Evolutionary conservation across 2,797 vertebrate species (phyloP).

Genomic region (Phoebastria nigripes): DNA sequence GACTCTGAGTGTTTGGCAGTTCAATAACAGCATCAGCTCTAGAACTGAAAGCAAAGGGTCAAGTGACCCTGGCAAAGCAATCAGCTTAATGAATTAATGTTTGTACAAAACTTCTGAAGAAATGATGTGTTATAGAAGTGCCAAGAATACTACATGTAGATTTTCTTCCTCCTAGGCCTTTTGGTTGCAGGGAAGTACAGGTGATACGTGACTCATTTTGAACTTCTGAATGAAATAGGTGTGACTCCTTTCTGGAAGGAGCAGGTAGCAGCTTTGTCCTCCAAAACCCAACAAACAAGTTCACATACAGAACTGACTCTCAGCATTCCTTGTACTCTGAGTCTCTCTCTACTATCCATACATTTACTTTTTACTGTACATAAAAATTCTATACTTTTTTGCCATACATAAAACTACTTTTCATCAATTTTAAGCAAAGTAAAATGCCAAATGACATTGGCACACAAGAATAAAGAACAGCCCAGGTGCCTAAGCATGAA

Average conservation of each 20-base stretch:
- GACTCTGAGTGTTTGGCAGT: background rate
- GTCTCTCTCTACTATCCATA: background rate
- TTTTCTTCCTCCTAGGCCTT: background rate
- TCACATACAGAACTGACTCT: background rate
- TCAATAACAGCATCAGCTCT: background rate
- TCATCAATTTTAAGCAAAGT: background rate
- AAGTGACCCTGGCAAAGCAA: background rate
- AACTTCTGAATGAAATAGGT: background rate
- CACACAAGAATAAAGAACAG: background rate
- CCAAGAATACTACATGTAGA: background rate
- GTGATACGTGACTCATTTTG: background rate
- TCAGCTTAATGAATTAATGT: background rate
- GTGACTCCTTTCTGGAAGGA: background rate
- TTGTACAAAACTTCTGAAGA: background rate
- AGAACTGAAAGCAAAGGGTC: background rate
- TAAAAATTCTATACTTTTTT: background rate
- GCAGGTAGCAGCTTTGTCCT: background rate
- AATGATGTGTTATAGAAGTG: background rate
- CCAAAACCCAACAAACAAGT: background rate
- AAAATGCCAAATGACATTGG: background rate
- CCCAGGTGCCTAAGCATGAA: background rate
- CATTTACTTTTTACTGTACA: background rate
- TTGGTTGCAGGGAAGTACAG: background rate
- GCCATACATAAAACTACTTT: background rate
- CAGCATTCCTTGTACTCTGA: background rate